These are phyloP conservation scores for Callinectes sapidus DNA, from an alignment of 2,888 invertebrate species.

Conservation along the genomic window DNA sequence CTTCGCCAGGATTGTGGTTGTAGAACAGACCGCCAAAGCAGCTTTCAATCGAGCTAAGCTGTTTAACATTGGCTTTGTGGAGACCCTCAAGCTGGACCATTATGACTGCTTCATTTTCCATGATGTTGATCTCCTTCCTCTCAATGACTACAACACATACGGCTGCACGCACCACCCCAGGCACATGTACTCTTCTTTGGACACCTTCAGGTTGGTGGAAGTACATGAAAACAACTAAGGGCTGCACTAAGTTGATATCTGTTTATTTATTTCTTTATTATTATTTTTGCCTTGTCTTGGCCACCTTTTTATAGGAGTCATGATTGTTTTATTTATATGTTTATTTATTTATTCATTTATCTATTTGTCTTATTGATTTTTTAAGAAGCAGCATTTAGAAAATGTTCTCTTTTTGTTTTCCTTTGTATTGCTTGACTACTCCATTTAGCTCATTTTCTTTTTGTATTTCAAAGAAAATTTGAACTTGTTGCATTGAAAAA, in stretches of 20 bases:
- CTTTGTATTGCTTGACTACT: not conserved
- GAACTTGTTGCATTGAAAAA: no score
- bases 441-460: not conserved
- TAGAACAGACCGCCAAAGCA: constrained; percentile 76
- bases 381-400: not conserved
- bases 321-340: not conserved
- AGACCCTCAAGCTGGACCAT: constrained; percentile 74
- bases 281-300: not conserved
- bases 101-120: constrained; percentile 71
- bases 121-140: constrained; percentile 75
- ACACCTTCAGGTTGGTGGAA: constrained; percentile 62
- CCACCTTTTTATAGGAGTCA: not conserved
- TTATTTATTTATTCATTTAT: not conserved
- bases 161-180: constrained; percentile 77
- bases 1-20: constrained; percentile 76
- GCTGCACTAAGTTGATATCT: no score
- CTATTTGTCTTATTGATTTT: not conserved
- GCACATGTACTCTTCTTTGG: constrained; percentile 75
- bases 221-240: not conserved
- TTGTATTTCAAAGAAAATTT: no score
- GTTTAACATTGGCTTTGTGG: constrained; percentile 79
- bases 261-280: no score
- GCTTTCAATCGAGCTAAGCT: constrained; percentile 79
- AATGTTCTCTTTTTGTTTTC: not conserved
- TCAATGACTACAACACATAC: constrained; percentile 78